Evolutionary conservation across 1,140 invertebrate genomes (phyloP).

Genomic region (Bursaphelenchus mucronatus): DNA sequence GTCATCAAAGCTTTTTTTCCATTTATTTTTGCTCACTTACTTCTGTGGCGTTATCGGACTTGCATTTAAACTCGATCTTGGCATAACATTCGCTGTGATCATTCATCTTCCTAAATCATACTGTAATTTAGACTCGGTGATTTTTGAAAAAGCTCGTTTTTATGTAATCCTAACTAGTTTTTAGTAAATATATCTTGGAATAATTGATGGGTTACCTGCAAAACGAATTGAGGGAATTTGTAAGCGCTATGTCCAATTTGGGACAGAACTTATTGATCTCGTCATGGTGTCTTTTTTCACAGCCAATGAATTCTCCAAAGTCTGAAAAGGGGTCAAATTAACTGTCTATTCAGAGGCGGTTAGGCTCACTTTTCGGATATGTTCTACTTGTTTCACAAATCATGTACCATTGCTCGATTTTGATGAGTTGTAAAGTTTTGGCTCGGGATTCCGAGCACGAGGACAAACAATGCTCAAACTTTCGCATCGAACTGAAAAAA

Average conservation of each 20-base stretch:
- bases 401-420: conserved; percentile 6
- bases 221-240: conserved; percentile 12
- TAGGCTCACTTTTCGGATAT: conserved; percentile 10
- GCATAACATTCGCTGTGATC: conserved; percentile 16
- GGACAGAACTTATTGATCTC: conserved; percentile 5
- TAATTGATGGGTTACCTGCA: background rate
- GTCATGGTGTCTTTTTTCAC: conserved; percentile 19
- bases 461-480: conserved; percentile 5
- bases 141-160: no score
- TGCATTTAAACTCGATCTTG: conserved; percentile 5
- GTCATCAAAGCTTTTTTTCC: background rate
- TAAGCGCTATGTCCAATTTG: background rate
- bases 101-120: conserved; percentile 3
- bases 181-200: no score
- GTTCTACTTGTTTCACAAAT: conserved; percentile 2
- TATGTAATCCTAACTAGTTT: no score
- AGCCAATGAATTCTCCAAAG: conserved; percentile 21
- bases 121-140: no score
- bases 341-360: no score
- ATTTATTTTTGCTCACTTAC: conserved; percentile 1
- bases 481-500: conserved; percentile 14
- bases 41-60: conserved; percentile 10
- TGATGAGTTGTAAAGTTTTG: conserved; percentile 4
- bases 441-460: conserved; percentile 16
- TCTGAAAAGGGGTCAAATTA: background rate